Evolutionary conservation across 2,888 invertebrate species (phyloP), one percentile per base, ranked within the genome.

Genomic region (Tillus elongatus): DNA sequence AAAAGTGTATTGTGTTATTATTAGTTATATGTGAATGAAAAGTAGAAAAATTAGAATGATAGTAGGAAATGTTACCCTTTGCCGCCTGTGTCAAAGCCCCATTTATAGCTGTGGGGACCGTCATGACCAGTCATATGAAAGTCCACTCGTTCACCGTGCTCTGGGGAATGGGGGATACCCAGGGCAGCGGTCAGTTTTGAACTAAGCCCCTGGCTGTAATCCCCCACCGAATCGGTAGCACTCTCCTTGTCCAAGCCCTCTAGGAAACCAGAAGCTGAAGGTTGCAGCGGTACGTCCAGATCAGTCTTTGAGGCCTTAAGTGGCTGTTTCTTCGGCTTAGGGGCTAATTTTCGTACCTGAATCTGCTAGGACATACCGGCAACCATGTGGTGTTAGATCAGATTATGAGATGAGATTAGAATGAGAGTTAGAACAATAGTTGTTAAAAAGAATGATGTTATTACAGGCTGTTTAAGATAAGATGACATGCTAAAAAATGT

Each of bases 61-160:
- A 36, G 33, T 14, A 30, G 38, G 33, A 32, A 34, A 37, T 47
- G 66, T 70, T 69, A 86, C 87, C 86, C 86, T 67, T 79, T 78
- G 53, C 87, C n/a, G n/a, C n/a, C 87, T 33, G 86, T 87, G 58
- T 87, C 85, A 61, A 73, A 86, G 53, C 88, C 87, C 63, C 85
- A 87, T 63, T 86, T 79, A 62, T 87, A 87, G 47, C 82, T 81
- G 56, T 82, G 74, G 1, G 87, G 87, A 30, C 87, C 87, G 49
- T 80, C 76, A 66, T 84, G 81, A 44, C 87, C 87, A 52, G 82
- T 81, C 70, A 87, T 77, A 56, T 86, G 82, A 69, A 86, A 88
- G 58, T 81, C 77, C 3, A 82, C 72, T 39, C 83, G 59, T 37
- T 73, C 71, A 16, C 35, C 44, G 31, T 41, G 42, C 34, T 49